These are phyloP conservation scores for Hylaeus volcanicus DNA, from an alignment of 1,140 invertebrate species.

Conservation along the genomic window DNA sequence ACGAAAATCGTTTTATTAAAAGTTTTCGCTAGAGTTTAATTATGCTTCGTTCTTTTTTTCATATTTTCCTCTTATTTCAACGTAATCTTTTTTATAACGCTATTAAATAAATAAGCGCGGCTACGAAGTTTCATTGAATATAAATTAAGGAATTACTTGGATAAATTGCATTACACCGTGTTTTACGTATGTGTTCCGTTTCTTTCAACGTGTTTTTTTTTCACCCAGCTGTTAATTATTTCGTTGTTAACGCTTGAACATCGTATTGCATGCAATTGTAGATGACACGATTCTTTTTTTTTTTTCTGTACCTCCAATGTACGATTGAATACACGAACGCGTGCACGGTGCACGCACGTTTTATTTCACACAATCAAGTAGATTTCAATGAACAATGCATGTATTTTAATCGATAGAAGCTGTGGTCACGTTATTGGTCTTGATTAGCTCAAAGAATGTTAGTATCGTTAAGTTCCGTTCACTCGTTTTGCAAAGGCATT, in stretches of 20 bases:
- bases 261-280: background rate
- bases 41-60: too few species aligned
- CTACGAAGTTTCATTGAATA: background rate
- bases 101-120: background rate
- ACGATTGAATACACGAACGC: background rate
- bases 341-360: too few species aligned
- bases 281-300: background rate
- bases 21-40: too few species aligned
- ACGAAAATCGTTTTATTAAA: too few species aligned
- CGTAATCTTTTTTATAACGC: background rate
- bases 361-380: constrained; percentile 12
- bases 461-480: background rate
- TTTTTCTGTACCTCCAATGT: background rate
- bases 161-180: background rate
- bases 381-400: constrained; percentile 37
- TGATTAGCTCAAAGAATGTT: constrained; percentile 46
- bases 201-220: background rate
- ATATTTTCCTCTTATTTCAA: background rate
- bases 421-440: constrained; percentile 40
- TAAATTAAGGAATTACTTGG: background rate
- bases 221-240: background rate
- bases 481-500: background rate
- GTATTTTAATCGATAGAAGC: constrained; percentile 27
- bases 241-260: background rate
- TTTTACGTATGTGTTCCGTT: background rate